Conservation (phyloP, 2,113 vertebrate species). For the Tautogolabrus adspersus region DNA sequence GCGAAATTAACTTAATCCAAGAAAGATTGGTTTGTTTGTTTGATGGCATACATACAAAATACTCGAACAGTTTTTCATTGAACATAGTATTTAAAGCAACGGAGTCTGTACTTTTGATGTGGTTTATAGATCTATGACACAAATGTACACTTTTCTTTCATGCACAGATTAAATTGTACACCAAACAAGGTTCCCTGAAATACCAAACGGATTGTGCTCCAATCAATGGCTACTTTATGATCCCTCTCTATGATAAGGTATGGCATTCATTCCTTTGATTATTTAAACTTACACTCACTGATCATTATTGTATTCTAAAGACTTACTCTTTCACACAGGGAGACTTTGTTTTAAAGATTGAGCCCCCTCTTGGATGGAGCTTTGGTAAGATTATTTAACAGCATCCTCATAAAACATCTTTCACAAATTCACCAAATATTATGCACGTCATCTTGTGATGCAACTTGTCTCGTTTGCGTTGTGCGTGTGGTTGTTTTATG, state of each 20-base stretch:
- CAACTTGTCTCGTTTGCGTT: background rate
- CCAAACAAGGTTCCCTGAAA: slow-evolving; percentile 97
- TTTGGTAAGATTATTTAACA: slow-evolving; percentile 87
- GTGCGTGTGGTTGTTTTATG: background rate
- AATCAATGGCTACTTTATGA: slow-evolving; percentile 99
- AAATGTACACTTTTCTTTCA: background rate
- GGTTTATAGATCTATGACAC: background rate
- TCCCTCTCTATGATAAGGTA: slow-evolving; percentile 99
- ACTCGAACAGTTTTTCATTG: background rate
- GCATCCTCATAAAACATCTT: background rate
- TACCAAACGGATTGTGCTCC: slow-evolving; percentile 99
- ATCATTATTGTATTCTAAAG: fast-evolving
- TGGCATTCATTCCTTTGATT: background rate
- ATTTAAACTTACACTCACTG: background rate
- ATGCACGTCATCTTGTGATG: background rate
- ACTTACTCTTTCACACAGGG: slow-evolving; percentile 82
- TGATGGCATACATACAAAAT: background rate
- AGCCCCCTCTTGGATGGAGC: slow-evolving; percentile 97
- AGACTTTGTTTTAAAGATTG: slow-evolving; percentile 98
- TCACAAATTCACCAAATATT: background rate
- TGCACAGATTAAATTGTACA: slow-evolving; percentile 94
- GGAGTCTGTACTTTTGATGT: background rate
- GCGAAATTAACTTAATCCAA: slow-evolving; percentile 15
- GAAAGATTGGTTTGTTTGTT: background rate
- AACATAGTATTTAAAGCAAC: no score